Percentiles rank a stretch among this genome's conserved stretches.
These are phyloP conservation scores for Drosophila novamexicana DNA, from an alignment of 1,140 invertebrate genomes.

Conservation along the genomic window DNA sequence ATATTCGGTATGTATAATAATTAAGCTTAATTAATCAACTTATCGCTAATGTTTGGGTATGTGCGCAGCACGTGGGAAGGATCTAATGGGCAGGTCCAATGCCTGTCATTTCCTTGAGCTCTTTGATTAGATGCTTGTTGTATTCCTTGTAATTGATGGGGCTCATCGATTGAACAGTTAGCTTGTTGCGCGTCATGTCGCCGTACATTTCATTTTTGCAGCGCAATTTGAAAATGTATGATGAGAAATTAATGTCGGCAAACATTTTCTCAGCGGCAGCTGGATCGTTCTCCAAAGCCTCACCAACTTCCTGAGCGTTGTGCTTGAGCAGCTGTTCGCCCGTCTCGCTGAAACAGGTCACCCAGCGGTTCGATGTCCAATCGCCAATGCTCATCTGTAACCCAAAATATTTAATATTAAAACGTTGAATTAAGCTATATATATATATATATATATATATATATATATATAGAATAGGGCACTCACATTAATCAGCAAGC, in stretches of 20 bases:
- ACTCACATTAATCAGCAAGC: slow-evolving; percentile 92
- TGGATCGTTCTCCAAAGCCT: slow-evolving; percentile 87
- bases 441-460: no score
- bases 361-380: slow-evolving; percentile 92
- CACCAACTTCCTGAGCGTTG: slow-evolving; percentile 92
- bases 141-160: slow-evolving; percentile 92
- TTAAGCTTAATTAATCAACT: slow-evolving; percentile 8
- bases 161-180: slow-evolving; percentile 88
- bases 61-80: slow-evolving; percentile 27
- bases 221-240: slow-evolving; percentile 92
- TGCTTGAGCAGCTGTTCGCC: slow-evolving; percentile 92
- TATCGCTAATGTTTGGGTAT: slow-evolving; percentile 1
- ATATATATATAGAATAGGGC: no score
- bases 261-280: slow-evolving; percentile 88
- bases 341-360: slow-evolving; percentile 94
- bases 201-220: slow-evolving; percentile 96
- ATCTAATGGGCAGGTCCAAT: slow-evolving; percentile 83
- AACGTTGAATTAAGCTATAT: no score
- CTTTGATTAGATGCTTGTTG: slow-evolving; percentile 88
- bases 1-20: slow-evolving; percentile 6
- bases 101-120: slow-evolving; percentile 87
- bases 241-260: slow-evolving; percentile 90
- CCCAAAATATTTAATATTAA: neutral
- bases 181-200: slow-evolving; percentile 93
- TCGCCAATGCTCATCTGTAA: slow-evolving; percentile 91